Evolutionary conservation across 2,888 invertebrate genomes (phyloP).

Genomic region (Podotricha telesiphe): DNA sequence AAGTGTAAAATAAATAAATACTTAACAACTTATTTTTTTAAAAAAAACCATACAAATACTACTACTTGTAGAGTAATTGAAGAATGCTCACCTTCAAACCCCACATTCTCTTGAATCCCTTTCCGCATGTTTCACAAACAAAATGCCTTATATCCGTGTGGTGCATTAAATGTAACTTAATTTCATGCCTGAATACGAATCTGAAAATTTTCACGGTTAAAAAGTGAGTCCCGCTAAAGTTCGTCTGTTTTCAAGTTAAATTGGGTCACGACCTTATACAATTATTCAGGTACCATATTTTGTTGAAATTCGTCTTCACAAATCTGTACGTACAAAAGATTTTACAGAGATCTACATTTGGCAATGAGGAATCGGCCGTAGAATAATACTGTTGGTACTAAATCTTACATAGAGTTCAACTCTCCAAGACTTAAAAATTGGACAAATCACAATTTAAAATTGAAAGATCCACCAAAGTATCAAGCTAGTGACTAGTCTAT

Average conservation of each 20-base stretch:
- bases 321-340: conserved; percentile 17
- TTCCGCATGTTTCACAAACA: conserved; percentile 64
- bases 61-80: background rate
- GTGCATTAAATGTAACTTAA: conserved; percentile 53
- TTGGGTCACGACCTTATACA: conserved; percentile 24
- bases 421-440: too few relatives aligned
- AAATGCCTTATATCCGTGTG: conserved; percentile 51
- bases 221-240: conserved; percentile 7
- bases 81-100: conserved; percentile 54
- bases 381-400: too few relatives aligned
- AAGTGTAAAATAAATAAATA: too few relatives aligned
- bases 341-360: background rate
- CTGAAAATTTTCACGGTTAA: conserved; percentile 44
- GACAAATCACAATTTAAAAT: too few relatives aligned
- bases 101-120: conserved; percentile 51
- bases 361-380: background rate
- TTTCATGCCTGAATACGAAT: conserved; percentile 51
- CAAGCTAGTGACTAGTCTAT: too few relatives aligned
- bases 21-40: too few relatives aligned
- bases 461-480: too few relatives aligned
- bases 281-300: conserved; percentile 25
- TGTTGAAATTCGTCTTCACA: conserved; percentile 3
- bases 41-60: background rate
- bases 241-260: conserved; percentile 15
- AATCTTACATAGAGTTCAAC: too few relatives aligned